phyloP scores from a whole-genome alignment of 2,888 invertebrate genomes.

The Hesperia comma region DNA sequence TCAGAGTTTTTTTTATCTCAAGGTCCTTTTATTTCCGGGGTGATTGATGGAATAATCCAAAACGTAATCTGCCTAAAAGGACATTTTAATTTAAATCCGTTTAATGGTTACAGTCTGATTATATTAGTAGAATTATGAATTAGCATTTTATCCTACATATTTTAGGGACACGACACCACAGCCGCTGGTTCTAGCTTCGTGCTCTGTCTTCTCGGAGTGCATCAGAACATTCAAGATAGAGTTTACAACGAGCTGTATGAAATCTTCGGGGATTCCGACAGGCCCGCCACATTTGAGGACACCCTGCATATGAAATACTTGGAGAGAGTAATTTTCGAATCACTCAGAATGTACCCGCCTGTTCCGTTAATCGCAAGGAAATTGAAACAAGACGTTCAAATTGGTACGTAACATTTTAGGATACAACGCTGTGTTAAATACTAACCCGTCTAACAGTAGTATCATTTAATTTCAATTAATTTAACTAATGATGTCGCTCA shows the following conservation, averaged over 20 bases:
- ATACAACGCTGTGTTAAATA: too few relatives aligned
- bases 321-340: conserved; percentile 90
- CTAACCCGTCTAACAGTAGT: too few relatives aligned
- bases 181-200: conserved; percentile 94
- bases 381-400: conserved; percentile 87
- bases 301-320: conserved; percentile 92
- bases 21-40: too few relatives aligned
- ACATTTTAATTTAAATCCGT: too few relatives aligned
- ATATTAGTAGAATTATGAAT: too few relatives aligned
- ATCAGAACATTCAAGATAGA: conserved; percentile 90
- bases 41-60: too few relatives aligned
- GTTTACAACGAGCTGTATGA: conserved; percentile 89
- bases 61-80: too few relatives aligned
- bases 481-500: too few relatives aligned
- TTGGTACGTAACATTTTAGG: conserved; percentile 70
- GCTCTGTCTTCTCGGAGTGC: conserved; percentile 90
- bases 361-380: conserved; percentile 91
- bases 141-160: background rate
- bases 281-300: conserved; percentile 90
- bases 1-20: too few relatives aligned
- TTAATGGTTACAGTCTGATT: too few relatives aligned
- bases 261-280: conserved; percentile 91
- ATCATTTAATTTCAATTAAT: too few relatives aligned
- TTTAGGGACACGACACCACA: conserved; percentile 78
- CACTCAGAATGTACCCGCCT: conserved; percentile 90